phyloP scores from a whole-genome alignment of 2,797 vertebrate genomes.

The Zenarchopterus dispar region DNA sequence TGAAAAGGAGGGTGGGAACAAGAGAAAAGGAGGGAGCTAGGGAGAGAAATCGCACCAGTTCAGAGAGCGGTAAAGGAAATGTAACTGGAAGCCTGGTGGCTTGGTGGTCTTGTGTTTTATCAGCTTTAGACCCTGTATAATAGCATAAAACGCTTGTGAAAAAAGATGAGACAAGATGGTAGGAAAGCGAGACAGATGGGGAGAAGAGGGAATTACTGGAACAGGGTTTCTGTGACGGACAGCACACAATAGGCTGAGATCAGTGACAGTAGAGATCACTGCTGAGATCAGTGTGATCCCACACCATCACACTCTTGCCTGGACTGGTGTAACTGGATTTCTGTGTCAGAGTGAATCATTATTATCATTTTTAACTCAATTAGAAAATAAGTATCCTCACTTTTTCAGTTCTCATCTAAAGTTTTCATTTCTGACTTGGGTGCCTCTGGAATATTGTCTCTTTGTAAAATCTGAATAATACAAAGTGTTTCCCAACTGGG shows the following conservation, averaged over 20 bases:
- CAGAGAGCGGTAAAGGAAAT: slow-evolving; percentile 64
- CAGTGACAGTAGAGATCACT: slow-evolving; percentile 82
- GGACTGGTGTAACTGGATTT: background rate
- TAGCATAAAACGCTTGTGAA: slow-evolving; percentile 41
- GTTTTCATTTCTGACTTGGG: too few species aligned
- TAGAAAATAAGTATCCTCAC: too few species aligned
- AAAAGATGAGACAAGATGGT: slow-evolving; percentile 58
- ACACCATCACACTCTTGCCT: slow-evolving; percentile 17
- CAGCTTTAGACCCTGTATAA: slow-evolving; percentile 59
- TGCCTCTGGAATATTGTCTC: too few species aligned
- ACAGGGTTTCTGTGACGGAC: slow-evolving; percentile 86
- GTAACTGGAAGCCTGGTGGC: slow-evolving; percentile 62
- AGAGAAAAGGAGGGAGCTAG: slow-evolving; percentile 64
- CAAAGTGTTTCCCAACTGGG: slow-evolving; percentile 10
- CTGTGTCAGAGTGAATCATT: too few species aligned
- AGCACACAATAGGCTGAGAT: slow-evolving; percentile 85
- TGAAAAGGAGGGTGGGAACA: slow-evolving; percentile 72
- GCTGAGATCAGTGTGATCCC: slow-evolving; percentile 55
- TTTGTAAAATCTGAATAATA: background rate
- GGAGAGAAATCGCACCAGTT: slow-evolving; percentile 50
- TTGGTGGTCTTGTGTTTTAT: slow-evolving; percentile 62
- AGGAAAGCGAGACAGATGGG: slow-evolving; percentile 67
- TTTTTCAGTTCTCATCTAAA: too few species aligned
- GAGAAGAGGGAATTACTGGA: slow-evolving; percentile 60
- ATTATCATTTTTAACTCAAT: too few species aligned